Conservation (phyloP, 2,113 vertebrate species). For the Nannospalax galili region DNA sequence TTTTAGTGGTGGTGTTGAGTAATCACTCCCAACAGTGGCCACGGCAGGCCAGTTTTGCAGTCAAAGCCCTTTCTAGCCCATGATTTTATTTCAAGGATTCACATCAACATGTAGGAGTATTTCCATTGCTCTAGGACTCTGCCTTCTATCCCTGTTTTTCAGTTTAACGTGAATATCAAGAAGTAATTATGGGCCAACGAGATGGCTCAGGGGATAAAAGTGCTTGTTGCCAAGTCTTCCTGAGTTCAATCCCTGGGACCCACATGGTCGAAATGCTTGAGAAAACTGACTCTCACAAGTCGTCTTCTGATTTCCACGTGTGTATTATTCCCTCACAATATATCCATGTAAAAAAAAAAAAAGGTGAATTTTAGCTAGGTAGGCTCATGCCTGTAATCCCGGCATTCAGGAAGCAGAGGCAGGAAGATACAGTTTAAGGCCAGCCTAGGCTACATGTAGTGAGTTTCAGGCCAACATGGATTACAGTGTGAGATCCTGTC, state of each 20-base stretch:
- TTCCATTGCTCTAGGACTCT: neutral
- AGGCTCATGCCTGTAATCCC: too few species aligned
- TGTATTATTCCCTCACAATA: neutral
- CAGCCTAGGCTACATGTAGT: neutral
- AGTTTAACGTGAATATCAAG: neutral
- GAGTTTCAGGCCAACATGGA: neutral
- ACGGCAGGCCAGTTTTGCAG: neutral
- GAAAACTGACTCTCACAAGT: neutral
- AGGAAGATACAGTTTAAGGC: neutral
- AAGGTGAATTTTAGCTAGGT: neutral
- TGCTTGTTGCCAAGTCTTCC: neutral
- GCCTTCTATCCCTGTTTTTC: neutral
- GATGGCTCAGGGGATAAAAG: neutral
- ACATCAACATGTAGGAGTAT: neutral
- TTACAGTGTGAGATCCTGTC: neutral
- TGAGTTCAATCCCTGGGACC: neutral
- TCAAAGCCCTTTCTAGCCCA: neutral
- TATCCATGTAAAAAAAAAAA: neutral
- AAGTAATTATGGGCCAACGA: neutral
- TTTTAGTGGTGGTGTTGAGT: neutral
- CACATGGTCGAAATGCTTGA: neutral
- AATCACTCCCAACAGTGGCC: neutral
- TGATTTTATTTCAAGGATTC: conserved; percentile 10
- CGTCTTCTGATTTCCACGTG: neutral
- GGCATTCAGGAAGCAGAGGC: neutral